These are phyloP conservation scores for Rana temporaria DNA, from an alignment of 2,113 vertebrate species.

Conservation along the genomic window DNA sequence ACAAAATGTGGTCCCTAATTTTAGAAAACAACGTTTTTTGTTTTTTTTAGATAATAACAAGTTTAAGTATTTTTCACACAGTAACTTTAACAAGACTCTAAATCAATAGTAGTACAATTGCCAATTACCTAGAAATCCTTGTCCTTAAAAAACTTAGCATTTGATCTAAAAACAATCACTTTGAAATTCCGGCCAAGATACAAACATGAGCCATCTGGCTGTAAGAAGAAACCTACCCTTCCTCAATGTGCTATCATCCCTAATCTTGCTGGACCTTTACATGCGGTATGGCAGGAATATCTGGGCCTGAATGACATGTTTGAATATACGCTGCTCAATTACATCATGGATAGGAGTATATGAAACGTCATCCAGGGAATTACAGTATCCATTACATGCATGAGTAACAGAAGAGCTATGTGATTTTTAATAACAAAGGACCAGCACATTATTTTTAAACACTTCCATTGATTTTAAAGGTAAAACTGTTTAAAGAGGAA, in stretches of 20 bases:
- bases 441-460: conserved; percentile 26
- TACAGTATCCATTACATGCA: conserved; percentile 40
- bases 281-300: conserved; percentile 47
- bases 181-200: conserved; percentile 74
- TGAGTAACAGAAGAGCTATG: conserved; percentile 34
- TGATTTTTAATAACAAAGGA: conserved; percentile 17
- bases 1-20: too few relatives aligned
- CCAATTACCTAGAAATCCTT: conserved; percentile 52
- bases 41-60: too few relatives aligned
- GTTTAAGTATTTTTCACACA: conserved; percentile 10
- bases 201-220: conserved; percentile 77
- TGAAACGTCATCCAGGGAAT: conserved; percentile 40
- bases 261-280: conserved; percentile 33
- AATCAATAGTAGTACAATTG: conserved; percentile 51
- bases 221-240: conserved; percentile 67
- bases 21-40: too few relatives aligned
- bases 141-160: conserved; percentile 73
- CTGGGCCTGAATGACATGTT: conserved; percentile 52
- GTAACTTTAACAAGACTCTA: conserved; percentile 31
- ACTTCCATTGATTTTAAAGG: conserved; percentile 27
- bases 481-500: conserved; percentile 4
- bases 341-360: conserved; percentile 51
- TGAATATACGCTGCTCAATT: conserved; percentile 43
- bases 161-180: conserved; percentile 74
- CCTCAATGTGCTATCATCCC: conserved; percentile 48